Base-by-base conservation (phyloP, 1,140 invertebrate species). In the Teleogryllus occipitalis region DNA sequence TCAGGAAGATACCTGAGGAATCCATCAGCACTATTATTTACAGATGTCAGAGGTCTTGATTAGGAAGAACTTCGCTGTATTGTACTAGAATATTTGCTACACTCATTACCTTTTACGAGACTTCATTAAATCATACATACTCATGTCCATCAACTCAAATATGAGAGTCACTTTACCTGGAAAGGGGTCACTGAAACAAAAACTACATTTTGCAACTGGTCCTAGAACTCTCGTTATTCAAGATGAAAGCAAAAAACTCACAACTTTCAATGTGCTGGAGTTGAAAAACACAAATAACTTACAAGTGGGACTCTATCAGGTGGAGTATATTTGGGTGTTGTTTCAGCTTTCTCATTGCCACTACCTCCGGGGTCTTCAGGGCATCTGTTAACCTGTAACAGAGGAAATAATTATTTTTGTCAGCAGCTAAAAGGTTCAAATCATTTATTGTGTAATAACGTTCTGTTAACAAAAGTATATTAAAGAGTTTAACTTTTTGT, bases 71-170 rank as follows among this genome's bases (percentile, higher is more conserved):
- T 27, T 14, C 75, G 21, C 15, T 22, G 14, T 4, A 87, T 85
- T 10, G 75, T 77, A 21, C 21, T 65, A 78, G 73, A n/a, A 39
- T 78, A 76, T 75, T 48, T 76, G 76, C 3, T 8, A 81, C 75
- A 12, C 46, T 18, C 49, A 18, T 82, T 85, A 88, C 86, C 85
- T 84, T 82, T 87, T 87, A 78, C 86, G 82, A 7, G 82, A 85
- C 85, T 88, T 88, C 80, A 92, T 89, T 54, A 91, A 83, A 83
- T 92, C 91, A 83, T 92, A 92, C 78, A 93, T 87, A 82, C 91
- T 92, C 89, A 91, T 90, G 82, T 92, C 91, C 91, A 92, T 92
- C 46, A 92, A 82, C 83, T 92, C 91, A 84, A 91, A 91, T 22
- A 92, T 87, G 47, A 92, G 85, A 8, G 88, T 89, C 72, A 92